phyloP scores from a whole-genome alignment of 2,797 vertebrate species.

The Anomalospiza imberbis region DNA sequence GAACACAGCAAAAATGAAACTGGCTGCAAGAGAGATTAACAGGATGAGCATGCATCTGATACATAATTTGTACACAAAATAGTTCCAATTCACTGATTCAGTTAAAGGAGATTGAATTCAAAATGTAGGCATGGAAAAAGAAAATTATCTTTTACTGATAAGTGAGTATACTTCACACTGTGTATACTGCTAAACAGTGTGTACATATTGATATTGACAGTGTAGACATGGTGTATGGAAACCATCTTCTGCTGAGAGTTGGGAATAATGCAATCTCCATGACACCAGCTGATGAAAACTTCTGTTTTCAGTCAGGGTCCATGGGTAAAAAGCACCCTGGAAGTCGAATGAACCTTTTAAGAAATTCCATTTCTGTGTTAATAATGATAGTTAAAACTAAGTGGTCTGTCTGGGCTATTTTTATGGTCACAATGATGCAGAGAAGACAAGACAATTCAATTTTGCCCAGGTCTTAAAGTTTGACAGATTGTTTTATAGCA shows the following conservation, averaged over 20 bases:
- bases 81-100: constrained; percentile 2
- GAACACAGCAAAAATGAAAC: background rate
- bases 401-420: background rate
- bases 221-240: background rate
- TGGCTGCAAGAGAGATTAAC: background rate
- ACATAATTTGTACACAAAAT: background rate
- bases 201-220: background rate
- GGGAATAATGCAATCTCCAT: background rate
- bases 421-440: background rate
- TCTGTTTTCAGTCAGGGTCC: background rate
- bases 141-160: background rate
- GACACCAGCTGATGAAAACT: background rate
- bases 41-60: background rate
- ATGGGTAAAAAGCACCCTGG: background rate
- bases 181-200: background rate
- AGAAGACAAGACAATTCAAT: background rate
- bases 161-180: background rate
- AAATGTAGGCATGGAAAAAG: background rate
- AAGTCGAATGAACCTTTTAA: background rate
- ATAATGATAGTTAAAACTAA: background rate
- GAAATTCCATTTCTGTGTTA: background rate
- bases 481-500: background rate
- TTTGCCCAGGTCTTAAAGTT: background rate
- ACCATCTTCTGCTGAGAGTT: background rate
- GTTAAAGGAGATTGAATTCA: background rate